Conservation (phyloP, 2,797 vertebrate species). For the Cirrhinus mrigala region DNA sequence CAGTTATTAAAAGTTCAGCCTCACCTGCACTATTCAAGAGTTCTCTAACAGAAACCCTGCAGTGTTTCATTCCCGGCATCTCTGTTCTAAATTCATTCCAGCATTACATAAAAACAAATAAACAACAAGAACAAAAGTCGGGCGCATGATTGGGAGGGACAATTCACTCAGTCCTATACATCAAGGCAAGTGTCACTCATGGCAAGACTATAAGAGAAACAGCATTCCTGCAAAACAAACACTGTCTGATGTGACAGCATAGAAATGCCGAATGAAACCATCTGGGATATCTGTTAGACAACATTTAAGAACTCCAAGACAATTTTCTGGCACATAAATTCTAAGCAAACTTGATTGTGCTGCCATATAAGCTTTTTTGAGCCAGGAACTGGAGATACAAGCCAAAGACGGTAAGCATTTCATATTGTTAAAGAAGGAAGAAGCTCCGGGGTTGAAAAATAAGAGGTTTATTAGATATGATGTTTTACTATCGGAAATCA, state of each 20-base stretch:
- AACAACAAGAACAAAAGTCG: background rate
- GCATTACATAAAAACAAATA: background rate
- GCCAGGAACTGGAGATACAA: conserved; percentile 57
- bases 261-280: conserved; percentile 55
- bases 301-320: conserved; percentile 56
- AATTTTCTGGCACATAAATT: conserved; percentile 67
- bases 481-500: conserved; percentile 52
- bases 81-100: background rate
- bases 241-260: conserved; percentile 7
- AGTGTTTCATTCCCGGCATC: background rate
- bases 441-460: conserved; percentile 69
- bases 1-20: background rate
- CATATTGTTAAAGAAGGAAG: conserved; percentile 56
- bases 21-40: background rate
- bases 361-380: conserved; percentile 63
- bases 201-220: conserved; percentile 51
- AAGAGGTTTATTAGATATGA: conserved; percentile 77
- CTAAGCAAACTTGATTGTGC: conserved; percentile 71
- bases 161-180: conserved; percentile 66
- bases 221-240: background rate
- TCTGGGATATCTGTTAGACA: conserved; percentile 51
- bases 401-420: conserved; percentile 60
- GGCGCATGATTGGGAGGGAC: background rate
- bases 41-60: background rate
- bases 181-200: conserved; percentile 64